Percentiles rank a stretch among this genome's conserved stretches.
Conservation (phyloP, 2,797 vertebrate species). For the Sciurus vulgaris region DNA sequence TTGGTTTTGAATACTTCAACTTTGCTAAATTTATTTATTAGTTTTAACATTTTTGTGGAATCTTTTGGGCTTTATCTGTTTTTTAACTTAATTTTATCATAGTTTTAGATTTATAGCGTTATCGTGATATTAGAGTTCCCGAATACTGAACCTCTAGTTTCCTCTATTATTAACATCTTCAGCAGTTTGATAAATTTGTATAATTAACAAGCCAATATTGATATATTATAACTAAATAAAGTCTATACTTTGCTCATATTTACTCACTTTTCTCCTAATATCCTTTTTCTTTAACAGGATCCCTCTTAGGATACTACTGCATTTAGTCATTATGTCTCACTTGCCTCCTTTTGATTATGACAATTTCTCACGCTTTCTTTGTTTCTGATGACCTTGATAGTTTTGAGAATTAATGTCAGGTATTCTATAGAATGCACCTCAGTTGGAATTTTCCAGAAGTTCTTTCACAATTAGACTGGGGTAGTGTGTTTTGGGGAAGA, state of each 20-base stretch:
- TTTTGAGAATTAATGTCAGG: conserved; percentile 36
- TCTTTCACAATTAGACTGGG: conserved; percentile 28
- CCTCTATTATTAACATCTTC: conserved; percentile 3
- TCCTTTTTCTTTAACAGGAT: not conserved
- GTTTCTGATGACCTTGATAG: conserved; percentile 36
- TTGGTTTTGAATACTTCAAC: conserved; percentile 10
- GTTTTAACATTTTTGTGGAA: conserved; percentile 26
- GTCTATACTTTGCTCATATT: conserved; percentile 4
- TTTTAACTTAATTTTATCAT: conserved; percentile 6
- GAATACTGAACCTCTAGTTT: not conserved
- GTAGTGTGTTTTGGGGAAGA: not conserved
- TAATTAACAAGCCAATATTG: conserved; percentile 39
- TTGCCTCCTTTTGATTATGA: conserved; percentile 43
- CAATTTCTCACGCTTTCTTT: conserved; percentile 35
- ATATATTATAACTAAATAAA: conserved; percentile 10
- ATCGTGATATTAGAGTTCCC: not conserved
- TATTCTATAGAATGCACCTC: conserved; percentile 6
- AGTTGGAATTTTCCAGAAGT: not conserved
- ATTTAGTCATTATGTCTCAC: conserved; percentile 41
- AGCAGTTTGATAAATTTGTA: conserved; percentile 12
- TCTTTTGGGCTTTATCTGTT: not conserved
- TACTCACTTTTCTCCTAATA: not conserved
- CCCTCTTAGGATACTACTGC: not conserved
- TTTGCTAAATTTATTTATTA: conserved; percentile 38
- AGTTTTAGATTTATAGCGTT: conserved; percentile 17